Evolutionary conservation across 92 coral and sea anemone genomes (phyloP).

Genomic region (Micromussa lordhowensis): DNA sequence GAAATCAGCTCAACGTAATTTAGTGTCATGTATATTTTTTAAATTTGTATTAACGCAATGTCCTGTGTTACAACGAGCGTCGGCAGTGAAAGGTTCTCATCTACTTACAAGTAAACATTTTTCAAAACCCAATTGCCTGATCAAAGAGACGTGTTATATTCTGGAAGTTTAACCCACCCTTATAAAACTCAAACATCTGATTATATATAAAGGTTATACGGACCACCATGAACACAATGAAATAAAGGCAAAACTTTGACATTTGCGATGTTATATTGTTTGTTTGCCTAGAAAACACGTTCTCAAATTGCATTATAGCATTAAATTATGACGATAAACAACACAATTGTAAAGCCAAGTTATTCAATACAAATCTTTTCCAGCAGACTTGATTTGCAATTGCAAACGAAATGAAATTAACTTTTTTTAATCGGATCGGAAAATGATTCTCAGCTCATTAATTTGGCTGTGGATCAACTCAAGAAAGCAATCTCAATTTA

Average conservation of each 20-base stretch:
- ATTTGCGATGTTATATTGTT: too few species aligned
- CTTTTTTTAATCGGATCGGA: not conserved
- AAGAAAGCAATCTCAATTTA: not conserved
- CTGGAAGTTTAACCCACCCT: not conserved
- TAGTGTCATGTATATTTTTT: too few species aligned
- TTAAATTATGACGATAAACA: too few species aligned
- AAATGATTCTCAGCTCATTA: too few species aligned
- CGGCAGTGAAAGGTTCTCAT: not conserved
- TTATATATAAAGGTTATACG: not conserved
- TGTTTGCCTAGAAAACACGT: too few species aligned
- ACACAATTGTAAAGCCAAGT: too few species aligned
- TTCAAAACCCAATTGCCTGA: not conserved
- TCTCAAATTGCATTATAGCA: too few species aligned
- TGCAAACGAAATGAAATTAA: not conserved
- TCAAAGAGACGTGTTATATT: not conserved
- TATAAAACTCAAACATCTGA: not conserved
- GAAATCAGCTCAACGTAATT: not conserved
- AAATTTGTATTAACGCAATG: not conserved
- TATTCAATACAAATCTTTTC: too few species aligned
- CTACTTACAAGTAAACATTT: not conserved
- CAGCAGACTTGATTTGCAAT: too few species aligned
- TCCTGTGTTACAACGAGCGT: not conserved
- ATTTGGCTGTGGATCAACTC: too few species aligned
- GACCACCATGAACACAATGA: not conserved
- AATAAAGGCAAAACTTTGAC: not conserved